Percentiles rank a stretch among this genome's conserved stretches.
phyloP scores from a whole-genome alignment of 2,797 vertebrate species.

The Lagodon rhomboides region DNA sequence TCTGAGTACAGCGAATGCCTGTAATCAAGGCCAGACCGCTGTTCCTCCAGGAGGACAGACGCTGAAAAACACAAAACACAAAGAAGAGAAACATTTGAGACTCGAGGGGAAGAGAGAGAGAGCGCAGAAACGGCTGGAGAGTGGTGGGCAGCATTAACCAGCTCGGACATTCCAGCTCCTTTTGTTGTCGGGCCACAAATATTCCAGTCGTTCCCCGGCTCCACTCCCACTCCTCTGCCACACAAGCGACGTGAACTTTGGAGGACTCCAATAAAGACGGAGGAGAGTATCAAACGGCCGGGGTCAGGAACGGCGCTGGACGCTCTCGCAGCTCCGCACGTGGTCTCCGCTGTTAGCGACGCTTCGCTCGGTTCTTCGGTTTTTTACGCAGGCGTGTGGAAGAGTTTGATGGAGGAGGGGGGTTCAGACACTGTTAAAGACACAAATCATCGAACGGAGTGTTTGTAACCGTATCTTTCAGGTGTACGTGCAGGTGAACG shows the following conservation, averaged over 20 bases:
- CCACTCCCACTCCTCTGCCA: slow-evolving; percentile 57
- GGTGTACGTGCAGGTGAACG: not conserved
- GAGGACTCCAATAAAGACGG: slow-evolving; percentile 60
- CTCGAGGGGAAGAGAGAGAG: slow-evolving; percentile 2
- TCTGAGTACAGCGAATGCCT: slow-evolving; percentile 27
- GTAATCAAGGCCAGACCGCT: slow-evolving; percentile 59
- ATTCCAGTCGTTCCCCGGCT: slow-evolving; percentile 59
- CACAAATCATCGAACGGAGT: too few relatives aligned
- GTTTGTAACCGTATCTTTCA: not conserved
- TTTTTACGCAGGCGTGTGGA: slow-evolving; percentile 42
- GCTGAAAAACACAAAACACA: not conserved
- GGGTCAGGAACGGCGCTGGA: slow-evolving; percentile 36
- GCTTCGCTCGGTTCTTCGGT: slow-evolving; percentile 31
- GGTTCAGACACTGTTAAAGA: slow-evolving; percentile 23
- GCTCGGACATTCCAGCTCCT: slow-evolving; percentile 64
- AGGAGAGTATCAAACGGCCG: slow-evolving; percentile 35
- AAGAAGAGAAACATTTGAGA: slow-evolving; percentile 15
- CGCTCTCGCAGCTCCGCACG: slow-evolving; percentile 10
- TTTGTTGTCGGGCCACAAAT: slow-evolving; percentile 72
- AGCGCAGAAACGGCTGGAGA: slow-evolving; percentile 28
- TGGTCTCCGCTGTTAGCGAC: slow-evolving; percentile 3
- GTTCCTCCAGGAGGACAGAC: slow-evolving; percentile 31
- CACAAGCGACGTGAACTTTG: slow-evolving; percentile 64
- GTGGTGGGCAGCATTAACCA: slow-evolving; percentile 58
- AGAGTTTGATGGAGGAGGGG: not conserved